A percentile compares a stretch with the other conserved stretches of the same genome.
phyloP scores from a whole-genome alignment of 1,140 invertebrate genomes.

The Amyelois transitella region DNA sequence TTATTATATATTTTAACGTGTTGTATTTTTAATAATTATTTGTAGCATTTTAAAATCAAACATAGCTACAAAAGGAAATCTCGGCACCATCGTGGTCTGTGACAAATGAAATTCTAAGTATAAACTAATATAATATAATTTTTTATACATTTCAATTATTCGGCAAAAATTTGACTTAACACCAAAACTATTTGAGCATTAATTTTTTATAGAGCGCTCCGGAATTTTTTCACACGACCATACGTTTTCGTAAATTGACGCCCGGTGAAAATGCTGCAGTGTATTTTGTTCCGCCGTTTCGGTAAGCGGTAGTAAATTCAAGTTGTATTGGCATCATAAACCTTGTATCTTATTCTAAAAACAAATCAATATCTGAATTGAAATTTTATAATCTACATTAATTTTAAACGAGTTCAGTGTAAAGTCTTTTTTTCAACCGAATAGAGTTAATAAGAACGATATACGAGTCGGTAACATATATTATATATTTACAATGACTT shows the following conservation, averaged over 20 bases:
- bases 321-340: too few species aligned
- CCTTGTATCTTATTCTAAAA: too few species aligned
- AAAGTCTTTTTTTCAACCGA: neutral
- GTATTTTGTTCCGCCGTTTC: too few species aligned
- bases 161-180: neutral
- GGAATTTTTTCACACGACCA: too few species aligned
- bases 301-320: too few species aligned
- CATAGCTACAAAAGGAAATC: neutral
- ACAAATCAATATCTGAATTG: too few species aligned
- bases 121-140: neutral
- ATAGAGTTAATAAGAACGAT: neutral
- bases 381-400: too few species aligned
- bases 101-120: neutral
- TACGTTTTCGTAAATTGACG: too few species aligned
- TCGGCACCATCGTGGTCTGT: neutral
- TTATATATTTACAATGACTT: slow-evolving; percentile 22
- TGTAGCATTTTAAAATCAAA: neutral
- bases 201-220: neutral
- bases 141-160: neutral
- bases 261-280: too few species aligned
- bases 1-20: too few species aligned
- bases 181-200: neutral
- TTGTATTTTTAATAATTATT: too few species aligned
- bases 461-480: neutral
- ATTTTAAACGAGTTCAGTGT: too few species aligned